A percentile compares a stretch with the other conserved stretches of the same genome.
Evolutionary conservation across 2,113 vertebrate genomes (phyloP).

Genomic region (Pachycephala philippinensis): DNA sequence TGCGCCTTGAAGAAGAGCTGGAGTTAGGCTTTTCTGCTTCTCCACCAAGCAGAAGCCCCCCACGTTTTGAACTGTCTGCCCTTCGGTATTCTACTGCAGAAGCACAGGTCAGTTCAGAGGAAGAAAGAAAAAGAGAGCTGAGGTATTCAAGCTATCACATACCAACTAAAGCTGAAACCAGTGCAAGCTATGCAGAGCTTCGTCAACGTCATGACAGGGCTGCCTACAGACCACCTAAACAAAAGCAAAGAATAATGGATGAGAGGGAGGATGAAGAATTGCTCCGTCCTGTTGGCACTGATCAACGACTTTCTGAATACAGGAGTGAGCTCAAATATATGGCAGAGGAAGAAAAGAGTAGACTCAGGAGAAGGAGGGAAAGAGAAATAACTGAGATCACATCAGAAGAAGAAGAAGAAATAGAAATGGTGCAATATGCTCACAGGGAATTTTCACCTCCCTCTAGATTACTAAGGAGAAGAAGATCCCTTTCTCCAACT

Average conservation of each 20-base stretch:
- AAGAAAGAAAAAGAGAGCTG: constrained; percentile 74
- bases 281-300: constrained; percentile 82
- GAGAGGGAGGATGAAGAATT: constrained; percentile 93
- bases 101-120: constrained; percentile 73
- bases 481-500: constrained; percentile 93
- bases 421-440: constrained; percentile 75
- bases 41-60: constrained; percentile 90
- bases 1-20: constrained; percentile 91
- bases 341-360: constrained; percentile 86
- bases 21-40: constrained; percentile 92
- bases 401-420: constrained; percentile 75
- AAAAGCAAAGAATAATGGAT: constrained; percentile 86
- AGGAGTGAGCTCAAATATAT: constrained; percentile 87
- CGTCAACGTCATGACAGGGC: constrained; percentile 86
- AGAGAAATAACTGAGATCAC: constrained; percentile 75
- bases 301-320: constrained; percentile 83
- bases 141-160: constrained; percentile 88
- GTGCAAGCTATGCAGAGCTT: constrained; percentile 85
- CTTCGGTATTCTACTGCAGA: constrained; percentile 82
- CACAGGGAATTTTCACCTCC: constrained; percentile 74
- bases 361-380: constrained; percentile 75
- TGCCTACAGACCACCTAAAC: constrained; percentile 80
- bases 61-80: constrained; percentile 89
- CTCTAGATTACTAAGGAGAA: constrained; percentile 83
- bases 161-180: constrained; percentile 87